Conservation (phyloP, 1,140 invertebrate species). For the Mizuhopecten yessoensis region DNA sequence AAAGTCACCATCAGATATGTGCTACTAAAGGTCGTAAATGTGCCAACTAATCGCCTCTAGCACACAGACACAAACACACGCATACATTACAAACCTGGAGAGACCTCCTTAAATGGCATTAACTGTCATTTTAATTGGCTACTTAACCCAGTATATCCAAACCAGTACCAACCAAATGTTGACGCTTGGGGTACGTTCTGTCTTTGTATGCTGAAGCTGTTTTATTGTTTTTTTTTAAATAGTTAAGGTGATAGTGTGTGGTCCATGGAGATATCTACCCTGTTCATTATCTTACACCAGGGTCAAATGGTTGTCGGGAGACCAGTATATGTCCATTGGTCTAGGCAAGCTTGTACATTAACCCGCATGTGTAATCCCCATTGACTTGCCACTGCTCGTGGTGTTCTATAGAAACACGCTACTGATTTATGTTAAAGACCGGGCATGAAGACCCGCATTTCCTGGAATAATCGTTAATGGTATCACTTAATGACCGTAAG, state of each 20-base stretch:
- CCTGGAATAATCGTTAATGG: neutral
- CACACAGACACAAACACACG: too few relatives aligned
- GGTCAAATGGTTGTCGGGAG: neutral
- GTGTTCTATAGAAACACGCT: neutral
- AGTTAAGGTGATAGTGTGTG: neutral
- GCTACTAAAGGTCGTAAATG: too few relatives aligned
- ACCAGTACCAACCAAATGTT: too few relatives aligned
- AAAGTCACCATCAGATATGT: too few relatives aligned
- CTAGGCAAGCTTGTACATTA: neutral
- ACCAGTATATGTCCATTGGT: neutral
- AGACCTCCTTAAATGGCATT: too few relatives aligned
- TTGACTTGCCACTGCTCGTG: neutral
- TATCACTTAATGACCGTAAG: neutral
- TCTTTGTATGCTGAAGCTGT: too few relatives aligned
- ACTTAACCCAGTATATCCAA: too few relatives aligned
- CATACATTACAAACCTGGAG: too few relatives aligned
- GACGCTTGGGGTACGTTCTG: too few relatives aligned
- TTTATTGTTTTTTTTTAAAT: too few relatives aligned
- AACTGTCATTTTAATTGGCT: too few relatives aligned
- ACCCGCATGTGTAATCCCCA: neutral
- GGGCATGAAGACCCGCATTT: neutral
- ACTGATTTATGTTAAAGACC: conserved; percentile 19
- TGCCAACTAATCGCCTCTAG: too few relatives aligned
- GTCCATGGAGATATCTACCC: neutral
- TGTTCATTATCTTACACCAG: neutral